phyloP scores from a whole-genome alignment of 1,140 invertebrate species.

The Ceratosolen solmsi region DNA sequence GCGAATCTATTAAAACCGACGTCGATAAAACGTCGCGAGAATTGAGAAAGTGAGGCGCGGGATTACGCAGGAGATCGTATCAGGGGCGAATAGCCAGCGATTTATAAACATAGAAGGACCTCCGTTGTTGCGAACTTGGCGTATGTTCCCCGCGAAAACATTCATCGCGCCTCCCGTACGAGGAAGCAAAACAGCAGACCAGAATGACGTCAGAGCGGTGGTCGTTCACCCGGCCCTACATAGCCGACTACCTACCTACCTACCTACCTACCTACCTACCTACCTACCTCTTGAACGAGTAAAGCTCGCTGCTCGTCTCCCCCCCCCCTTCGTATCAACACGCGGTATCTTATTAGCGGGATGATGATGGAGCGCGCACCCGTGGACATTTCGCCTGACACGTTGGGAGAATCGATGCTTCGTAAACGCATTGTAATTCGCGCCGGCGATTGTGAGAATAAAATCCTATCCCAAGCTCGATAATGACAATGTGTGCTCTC shows the following conservation, averaged over 20 bases:
- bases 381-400: too few species aligned
- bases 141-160: neutral
- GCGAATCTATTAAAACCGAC: too few species aligned
- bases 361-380: conserved; percentile 25
- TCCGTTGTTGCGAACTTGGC: neutral
- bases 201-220: conserved; percentile 3
- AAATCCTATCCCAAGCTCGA: too few species aligned
- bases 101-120: neutral
- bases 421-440: too few species aligned
- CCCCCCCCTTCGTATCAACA: neutral
- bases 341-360: neutral
- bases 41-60: neutral
- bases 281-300: neutral
- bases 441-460: too few species aligned
- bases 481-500: too few species aligned
- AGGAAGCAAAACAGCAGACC: neutral
- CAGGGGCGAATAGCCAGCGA: neutral
- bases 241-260: neutral
- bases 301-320: neutral
- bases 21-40: too few species aligned
- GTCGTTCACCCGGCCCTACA: conserved; percentile 2
- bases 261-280: neutral
- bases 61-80: neutral
- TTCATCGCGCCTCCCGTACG: neutral
- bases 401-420: too few species aligned